Percentiles rank a stretch among this genome's conserved stretches.
Evolutionary conservation across 1,140 invertebrate genomes (phyloP).

Genomic region (Panagrolaimus sp.): DNA sequence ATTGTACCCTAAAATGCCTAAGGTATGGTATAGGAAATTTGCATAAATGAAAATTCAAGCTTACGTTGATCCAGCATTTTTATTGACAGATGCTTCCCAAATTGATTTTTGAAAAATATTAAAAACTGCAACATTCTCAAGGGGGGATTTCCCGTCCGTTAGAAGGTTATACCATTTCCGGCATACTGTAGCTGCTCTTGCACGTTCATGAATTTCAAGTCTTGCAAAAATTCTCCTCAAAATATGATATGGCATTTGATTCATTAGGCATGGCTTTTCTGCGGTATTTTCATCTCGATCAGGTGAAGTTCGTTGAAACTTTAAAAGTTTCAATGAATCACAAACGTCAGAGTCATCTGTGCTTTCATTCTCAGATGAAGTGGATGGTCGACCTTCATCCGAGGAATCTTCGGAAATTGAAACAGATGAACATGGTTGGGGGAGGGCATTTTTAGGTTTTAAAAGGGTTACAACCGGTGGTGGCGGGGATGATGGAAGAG

Average conservation of each 20-base stretch:
- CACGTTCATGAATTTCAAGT: slow-evolving; percentile 14
- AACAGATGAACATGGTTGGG: too few species aligned
- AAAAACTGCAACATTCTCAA: slow-evolving; percentile 12
- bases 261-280: not conserved
- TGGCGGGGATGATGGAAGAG: not conserved
- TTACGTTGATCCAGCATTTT: slow-evolving; percentile 8
- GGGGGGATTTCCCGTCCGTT: not conserved
- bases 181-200: not conserved
- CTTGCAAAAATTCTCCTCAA: not conserved
- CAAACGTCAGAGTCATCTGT: not conserved
- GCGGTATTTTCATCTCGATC: not conserved
- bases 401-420: not conserved
- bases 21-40: too few species aligned
- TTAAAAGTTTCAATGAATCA: not conserved
- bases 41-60: not conserved
- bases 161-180: not conserved
- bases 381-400: not conserved
- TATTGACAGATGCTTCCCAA: slow-evolving; percentile 1
- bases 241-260: slow-evolving; percentile 13
- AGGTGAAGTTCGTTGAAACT: not conserved
- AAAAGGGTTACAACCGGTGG: not conserved
- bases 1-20: slow-evolving; percentile 4
- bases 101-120: slow-evolving; percentile 17
- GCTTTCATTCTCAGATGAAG: not conserved
- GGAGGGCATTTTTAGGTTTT: slow-evolving; percentile 1